Evolutionary conservation across 2,113 vertebrate genomes (phyloP).

Genomic region (Campylomormyrus numenius): DNA sequence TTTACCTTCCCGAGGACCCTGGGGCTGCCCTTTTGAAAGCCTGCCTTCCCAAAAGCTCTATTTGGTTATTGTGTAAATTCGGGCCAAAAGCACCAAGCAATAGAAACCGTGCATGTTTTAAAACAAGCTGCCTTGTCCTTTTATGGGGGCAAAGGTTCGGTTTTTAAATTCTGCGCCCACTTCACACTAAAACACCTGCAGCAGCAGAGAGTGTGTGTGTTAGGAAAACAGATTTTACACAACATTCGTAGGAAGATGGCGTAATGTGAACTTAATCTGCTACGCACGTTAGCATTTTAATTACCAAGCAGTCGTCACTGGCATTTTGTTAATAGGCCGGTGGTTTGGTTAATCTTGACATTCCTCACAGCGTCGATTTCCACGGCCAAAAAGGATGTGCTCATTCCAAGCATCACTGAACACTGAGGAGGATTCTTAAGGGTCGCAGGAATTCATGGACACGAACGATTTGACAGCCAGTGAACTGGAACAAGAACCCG

Average conservation of each 20-base stretch:
- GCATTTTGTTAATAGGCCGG: neutral
- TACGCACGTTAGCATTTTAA: neutral
- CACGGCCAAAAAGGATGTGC: neutral
- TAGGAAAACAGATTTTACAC: neutral
- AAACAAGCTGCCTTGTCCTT: neutral
- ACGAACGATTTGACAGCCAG: neutral
- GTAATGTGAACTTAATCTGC: neutral
- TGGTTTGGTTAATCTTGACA: neutral
- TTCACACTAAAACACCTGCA: neutral
- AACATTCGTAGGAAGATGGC: neutral
- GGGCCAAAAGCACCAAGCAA: neutral
- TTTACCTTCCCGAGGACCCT: neutral
- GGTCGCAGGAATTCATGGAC: neutral
- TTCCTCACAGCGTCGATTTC: neutral
- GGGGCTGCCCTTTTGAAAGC: neutral
- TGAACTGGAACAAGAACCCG: neutral
- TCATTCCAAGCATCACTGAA: neutral
- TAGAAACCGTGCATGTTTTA: neutral
- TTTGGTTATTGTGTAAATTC: neutral
- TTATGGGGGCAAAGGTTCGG: neutral
- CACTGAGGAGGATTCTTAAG: neutral
- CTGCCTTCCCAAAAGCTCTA: neutral
- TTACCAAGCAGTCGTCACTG: neutral
- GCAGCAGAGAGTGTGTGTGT: neutral
- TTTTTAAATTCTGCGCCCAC: neutral